Percentiles rank a stretch among this genome's conserved stretches.
Conservation (phyloP, 2,113 vertebrate species). For the Chaetorhynchus papuensis region DNA sequence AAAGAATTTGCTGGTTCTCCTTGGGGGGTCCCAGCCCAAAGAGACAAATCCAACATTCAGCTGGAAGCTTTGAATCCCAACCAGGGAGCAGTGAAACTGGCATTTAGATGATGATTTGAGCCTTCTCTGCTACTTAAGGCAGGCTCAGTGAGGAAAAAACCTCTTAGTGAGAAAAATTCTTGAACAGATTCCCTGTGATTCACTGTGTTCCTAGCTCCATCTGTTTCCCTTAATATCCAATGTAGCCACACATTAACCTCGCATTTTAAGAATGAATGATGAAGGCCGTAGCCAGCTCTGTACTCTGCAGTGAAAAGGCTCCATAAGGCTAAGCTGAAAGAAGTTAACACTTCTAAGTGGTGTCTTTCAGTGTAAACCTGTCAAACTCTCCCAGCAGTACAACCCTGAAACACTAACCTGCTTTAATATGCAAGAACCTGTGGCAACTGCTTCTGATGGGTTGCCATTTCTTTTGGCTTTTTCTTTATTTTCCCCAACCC, state of each 20-base stretch:
- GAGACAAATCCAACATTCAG: neutral
- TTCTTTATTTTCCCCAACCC: neutral
- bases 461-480: neutral
- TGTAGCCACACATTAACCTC: constrained; percentile 22
- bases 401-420: neutral
- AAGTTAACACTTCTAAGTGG: constrained; percentile 28
- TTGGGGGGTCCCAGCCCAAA: neutral
- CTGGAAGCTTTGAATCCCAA: neutral
- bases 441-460: neutral
- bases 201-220: constrained; percentile 57
- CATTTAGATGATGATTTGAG: neutral
- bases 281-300: neutral
- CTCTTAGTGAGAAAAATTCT: constrained; percentile 20
- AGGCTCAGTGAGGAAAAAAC: neutral
- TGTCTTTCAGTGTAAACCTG: neutral
- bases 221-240: constrained; percentile 40
- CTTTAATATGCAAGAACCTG: neutral
- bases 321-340: constrained; percentile 15
- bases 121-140: constrained; percentile 11
- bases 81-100: neutral
- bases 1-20: neutral
- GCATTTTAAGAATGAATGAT: constrained; percentile 59
- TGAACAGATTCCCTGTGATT: constrained; percentile 51
- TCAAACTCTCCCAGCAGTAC: neutral
- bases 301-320: neutral